phyloP scores from a whole-genome alignment of 2,888 invertebrate species.

The Tetramorium bicarinatum region DNA sequence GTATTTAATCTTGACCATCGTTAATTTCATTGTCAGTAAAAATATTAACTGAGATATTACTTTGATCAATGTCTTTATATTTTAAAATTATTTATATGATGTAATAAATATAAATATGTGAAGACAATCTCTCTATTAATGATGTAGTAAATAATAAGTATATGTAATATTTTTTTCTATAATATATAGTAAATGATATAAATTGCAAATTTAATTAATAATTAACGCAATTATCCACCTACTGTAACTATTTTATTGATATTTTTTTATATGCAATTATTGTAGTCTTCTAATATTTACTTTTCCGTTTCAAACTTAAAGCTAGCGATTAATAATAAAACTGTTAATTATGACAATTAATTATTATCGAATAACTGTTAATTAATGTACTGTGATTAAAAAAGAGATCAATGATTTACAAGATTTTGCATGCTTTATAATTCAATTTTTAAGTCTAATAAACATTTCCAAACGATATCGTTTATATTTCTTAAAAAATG shows the following conservation, averaged over 20 bases:
- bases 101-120: neutral
- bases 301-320: neutral
- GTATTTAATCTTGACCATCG: neutral
- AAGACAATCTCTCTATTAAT: neutral
- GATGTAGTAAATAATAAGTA: neutral
- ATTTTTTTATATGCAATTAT: neutral
- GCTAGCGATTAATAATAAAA: neutral
- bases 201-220: conserved; percentile 21
- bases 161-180: neutral
- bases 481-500: neutral
- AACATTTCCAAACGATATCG: neutral
- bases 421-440: neutral
- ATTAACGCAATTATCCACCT: neutral
- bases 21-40: neutral
- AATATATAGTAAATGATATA: neutral
- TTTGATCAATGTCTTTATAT: neutral
- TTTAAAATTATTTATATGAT: neutral
- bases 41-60: neutral
- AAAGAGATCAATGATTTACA: neutral
- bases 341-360: neutral
- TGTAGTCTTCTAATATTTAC: neutral
- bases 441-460: neutral
- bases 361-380: neutral
- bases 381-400: neutral
- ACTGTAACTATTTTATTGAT: neutral